Evolutionary conservation across 2,888 invertebrate genomes (phyloP), one percentile per base, ranked within the genome.

Genomic region (Molorchus minor): DNA sequence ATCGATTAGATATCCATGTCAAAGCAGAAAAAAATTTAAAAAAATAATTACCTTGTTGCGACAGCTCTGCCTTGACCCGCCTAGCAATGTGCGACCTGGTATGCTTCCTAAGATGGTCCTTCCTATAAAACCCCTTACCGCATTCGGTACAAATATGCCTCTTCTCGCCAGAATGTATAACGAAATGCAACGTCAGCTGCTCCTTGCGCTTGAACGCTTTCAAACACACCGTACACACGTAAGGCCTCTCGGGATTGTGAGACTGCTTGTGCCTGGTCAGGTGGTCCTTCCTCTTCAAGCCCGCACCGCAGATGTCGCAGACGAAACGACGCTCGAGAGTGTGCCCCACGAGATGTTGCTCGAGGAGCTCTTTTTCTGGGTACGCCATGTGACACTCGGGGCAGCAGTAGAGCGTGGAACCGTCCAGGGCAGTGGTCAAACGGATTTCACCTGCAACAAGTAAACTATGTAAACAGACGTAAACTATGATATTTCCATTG

Each of bases 321-420:
- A 93, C 91, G 73, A 93, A 94, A 75, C 88, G 85, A 67, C 93
- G 85, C 74, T 94, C 94, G 77, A 93, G 86, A 2, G 93, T 93
- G 78, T 94, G 93, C 7, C 93, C 93, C 13, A 92, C 85, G n/a
- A 94, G 83, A 80, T 94, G 93, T 73, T 94, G 93, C 71, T 94
- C 93, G 56, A 94, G 81, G 41, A 93, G 81, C 62, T 90, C 91
- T 60, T 92, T 88, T 77, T 94, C 93, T 2, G 93, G 93, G 77
- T 93, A 92, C 30, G 93, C 93, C 92, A 93, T 92, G 78, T 94
- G 92, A 76, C 93, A 93, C 77, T 93, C 93, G 0, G 93, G 93
- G 77, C 93, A 93, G 76, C 93, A 93, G 74, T 91, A 93, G 13
- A 93, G 77, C 0, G 93, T 93, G 49, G 93, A 92, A 35, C 94